Base-by-base conservation (phyloP, 1,140 invertebrate species). In the Bombus cullumanus region DNA sequence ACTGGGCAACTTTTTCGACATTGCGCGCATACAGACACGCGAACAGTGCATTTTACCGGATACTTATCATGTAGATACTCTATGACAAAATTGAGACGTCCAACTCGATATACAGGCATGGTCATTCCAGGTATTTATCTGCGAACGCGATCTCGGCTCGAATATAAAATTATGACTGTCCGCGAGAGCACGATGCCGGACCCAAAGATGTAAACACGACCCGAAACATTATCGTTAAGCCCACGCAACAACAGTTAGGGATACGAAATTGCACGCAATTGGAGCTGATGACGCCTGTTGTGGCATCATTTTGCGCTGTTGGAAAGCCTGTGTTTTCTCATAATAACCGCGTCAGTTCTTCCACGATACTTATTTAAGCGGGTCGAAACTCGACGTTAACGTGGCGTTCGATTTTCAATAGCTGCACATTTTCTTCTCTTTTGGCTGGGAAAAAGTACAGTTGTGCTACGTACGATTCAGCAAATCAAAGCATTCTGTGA, bases 171-270 rank as follows among this genome's bases (percentile, higher is more conserved):
- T 88, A 85, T 78, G 77, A 66, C 76, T 85, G 47, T 53, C 18
- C 18, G 18, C 47, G 47, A 53, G 47, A 22, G 47, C 5, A 53
- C 74, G 69, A 81, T 78, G 74, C 18, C 59, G n/a, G 39, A 39
- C 37, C 39, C 9, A 62, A 88, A 86, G 83, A 87, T 86, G 79
- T 88, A 82, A 86, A 88, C 83, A 75, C 79, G 79, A 74, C 57
- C 73, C 83, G 12, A 80, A 85, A 75, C 62, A 85, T 88, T 88
- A 88, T 88, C 83, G 83, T 88, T 86, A 89, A 88, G 66, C 75
- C 64, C 87, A 89, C 83, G 83, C 87, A 86, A 86, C 69, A 22
- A 62, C 59, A 10, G n/a, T 28, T 22, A 75, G 57, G 82, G 74
- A 78, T 43, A 57, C 75, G 64, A 88, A 87, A 88, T 77, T 84